A percentile compares a stretch with the other conserved stretches of the same genome.
These are phyloP conservation scores for Melipona quadrifasciata DNA, from an alignment of 1,140 invertebrate genomes.

Conservation along the genomic window DNA sequence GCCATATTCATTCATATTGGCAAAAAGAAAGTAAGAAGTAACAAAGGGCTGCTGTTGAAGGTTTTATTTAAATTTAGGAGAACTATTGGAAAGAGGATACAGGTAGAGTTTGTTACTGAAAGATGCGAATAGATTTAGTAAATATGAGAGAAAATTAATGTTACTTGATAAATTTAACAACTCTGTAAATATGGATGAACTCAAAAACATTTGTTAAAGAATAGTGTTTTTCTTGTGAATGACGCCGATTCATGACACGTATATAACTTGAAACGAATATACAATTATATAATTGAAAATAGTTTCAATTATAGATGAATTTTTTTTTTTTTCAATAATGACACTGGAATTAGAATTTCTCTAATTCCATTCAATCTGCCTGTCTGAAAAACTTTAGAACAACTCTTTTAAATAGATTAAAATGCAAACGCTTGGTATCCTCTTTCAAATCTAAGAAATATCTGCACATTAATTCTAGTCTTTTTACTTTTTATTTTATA, in stretches of 20 bases:
- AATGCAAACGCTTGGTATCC: not conserved
- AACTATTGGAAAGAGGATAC: not conserved
- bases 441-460: not conserved
- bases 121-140: not conserved
- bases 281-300: not conserved
- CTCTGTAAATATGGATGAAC: not conserved
- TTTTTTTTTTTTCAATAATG: not conserved
- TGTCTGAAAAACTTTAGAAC: not conserved
- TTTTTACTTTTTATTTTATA: not conserved
- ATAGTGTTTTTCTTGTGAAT: not conserved
- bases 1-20: not conserved
- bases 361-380: too few species aligned
- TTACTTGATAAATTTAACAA: not conserved
- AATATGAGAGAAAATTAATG: not conserved
- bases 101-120: not conserved
- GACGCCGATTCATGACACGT: not conserved
- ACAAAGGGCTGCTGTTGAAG: not conserved
- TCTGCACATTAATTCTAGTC: not conserved
- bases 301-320: not conserved
- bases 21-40: accelerated
- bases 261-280: not conserved
- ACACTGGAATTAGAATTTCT: too few species aligned
- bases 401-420: not conserved
- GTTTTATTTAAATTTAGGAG: not conserved
- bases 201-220: not conserved